Base-by-base conservation (phyloP, 2,888 invertebrate genomes). In the Scelioninae gen. 1 region DNA sequence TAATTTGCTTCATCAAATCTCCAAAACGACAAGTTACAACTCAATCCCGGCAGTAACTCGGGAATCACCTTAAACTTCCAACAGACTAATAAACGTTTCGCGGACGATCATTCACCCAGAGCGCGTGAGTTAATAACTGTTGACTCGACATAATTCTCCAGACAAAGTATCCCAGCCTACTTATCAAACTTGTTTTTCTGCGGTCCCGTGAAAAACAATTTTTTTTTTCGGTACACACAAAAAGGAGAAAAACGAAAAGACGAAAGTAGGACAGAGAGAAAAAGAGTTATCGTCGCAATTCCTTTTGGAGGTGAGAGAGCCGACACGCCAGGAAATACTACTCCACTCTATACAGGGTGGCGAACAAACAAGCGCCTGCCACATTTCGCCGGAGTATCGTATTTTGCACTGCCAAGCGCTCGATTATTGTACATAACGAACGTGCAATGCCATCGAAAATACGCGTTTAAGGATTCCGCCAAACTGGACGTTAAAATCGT, bases 111-210 rank as follows among this genome's bases (percentile, higher is more conserved):
- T 71, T 79, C 71, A 72, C 65, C 65, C 60, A 49, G 38, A 65
- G 63, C 45, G 71, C 71, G 62, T 65, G 71, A 71, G 79, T 79
- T 79, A 79, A 79, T 79, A 79, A 79, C 79, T 79, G 79, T 79
- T 79, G 72, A 72, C 79, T 79, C 79, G 72, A 79, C 79, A 79
- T 79, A 79, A 79, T 79, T 79, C 60, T 34, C 66, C 60, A 66
- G 71, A 71, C 78, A 78, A 78, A 71, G 71, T 71, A 47, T 31
- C 60, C 68, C 40, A 78, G 71, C 56, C 78, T 79, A 72, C 71
- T 79, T 79, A 72, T 79, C 71, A 83, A 79, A 79, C 75, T 79
- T 71, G 72, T 83, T 80, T 83, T 83, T 65, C 66, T 66, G 72
- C 76, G 68, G 72, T 62, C 47, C 53, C 58, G 76, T 49, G 71